Evolutionary conservation across 2,113 vertebrate genomes (phyloP).

Genomic region (Marmota monax): DNA sequence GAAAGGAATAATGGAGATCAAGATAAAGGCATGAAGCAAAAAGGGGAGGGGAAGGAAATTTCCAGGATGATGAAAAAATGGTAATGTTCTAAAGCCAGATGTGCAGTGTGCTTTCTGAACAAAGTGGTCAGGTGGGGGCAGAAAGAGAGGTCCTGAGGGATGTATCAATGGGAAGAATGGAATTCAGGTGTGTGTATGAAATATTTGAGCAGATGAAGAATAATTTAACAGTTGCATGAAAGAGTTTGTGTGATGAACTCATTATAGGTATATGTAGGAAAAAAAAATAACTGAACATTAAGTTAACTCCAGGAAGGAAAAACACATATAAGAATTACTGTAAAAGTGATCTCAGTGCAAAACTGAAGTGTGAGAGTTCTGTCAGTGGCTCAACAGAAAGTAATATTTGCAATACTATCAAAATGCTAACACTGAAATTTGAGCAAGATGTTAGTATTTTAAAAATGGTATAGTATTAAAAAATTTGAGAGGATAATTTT

Average conservation of each 20-base stretch:
- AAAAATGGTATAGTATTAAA: no score
- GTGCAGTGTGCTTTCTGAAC: background rate
- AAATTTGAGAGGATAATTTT: background rate
- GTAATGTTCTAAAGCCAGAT: background rate
- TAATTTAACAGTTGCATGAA: background rate
- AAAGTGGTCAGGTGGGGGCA: background rate
- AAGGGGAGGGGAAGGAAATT: background rate
- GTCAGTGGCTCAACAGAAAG: background rate
- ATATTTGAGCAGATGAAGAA: background rate
- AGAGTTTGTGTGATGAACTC: background rate
- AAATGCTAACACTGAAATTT: background rate
- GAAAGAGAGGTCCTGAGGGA: background rate
- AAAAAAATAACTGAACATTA: background rate
- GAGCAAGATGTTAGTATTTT: background rate
- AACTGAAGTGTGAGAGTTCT: background rate
- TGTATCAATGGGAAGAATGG: background rate
- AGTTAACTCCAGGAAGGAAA: background rate
- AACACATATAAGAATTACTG: background rate
- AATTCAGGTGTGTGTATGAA: background rate
- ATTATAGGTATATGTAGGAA: background rate
- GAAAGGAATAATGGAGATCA: background rate
- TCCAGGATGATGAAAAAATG: background rate
- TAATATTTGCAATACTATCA: background rate
- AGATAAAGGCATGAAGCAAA: background rate
- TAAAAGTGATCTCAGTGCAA: constrained; percentile 15